Conservation (phyloP, 2,113 vertebrate genomes). For the Rattus norvegicus region GRCr8 NC_086024.1:33913001-33913500, state of each 20-base stretch:
- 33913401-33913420: not conserved
- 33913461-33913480: not conserved
- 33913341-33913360: slow-evolving; percentile 41
- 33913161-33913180: not conserved
- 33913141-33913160: not conserved
- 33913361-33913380: not conserved
- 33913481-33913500: not conserved
- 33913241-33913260: not conserved
- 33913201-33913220: not conserved
- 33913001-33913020: not conserved
- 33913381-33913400: not conserved
- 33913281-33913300: slow-evolving; percentile 14
- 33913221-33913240: not conserved
- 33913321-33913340: slow-evolving; percentile 41
- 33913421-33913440: not conserved
- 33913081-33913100: not conserved
- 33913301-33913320: slow-evolving; percentile 69
- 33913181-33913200: not conserved
- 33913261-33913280: not conserved
- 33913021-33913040: not conserved
- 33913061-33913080: not conserved
- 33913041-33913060: not conserved
- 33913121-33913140: not conserved
- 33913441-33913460: not conserved
- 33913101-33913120: not conserved